A percentile compares a stretch with the other conserved stretches of the same genome.
Conservation (phyloP, 2,888 invertebrate species). For the Xestia sexstrigata region DNA sequence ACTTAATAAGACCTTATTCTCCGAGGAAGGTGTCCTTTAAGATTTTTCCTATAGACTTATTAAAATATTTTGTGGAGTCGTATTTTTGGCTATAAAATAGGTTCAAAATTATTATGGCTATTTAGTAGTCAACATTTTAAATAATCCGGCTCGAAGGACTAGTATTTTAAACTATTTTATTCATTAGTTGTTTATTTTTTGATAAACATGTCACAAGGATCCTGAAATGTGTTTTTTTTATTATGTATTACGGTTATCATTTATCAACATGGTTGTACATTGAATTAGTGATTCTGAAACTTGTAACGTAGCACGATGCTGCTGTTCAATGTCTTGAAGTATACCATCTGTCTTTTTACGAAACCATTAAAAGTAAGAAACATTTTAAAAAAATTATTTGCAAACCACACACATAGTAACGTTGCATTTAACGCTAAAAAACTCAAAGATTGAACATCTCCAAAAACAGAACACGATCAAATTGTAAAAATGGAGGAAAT, state of each 20-base stretch:
- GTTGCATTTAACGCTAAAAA: not conserved
- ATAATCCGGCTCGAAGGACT: slow-evolving; percentile 16
- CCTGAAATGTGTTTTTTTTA: not conserved
- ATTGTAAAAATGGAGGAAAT: slow-evolving; percentile 46
- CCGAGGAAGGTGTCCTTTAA: slow-evolving; percentile 40
- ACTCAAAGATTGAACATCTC: slow-evolving; percentile 20
- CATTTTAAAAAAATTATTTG: not conserved
- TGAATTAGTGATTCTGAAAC: not conserved
- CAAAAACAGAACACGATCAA: slow-evolving; percentile 25
- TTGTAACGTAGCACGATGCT: not conserved
- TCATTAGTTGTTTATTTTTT: not conserved
- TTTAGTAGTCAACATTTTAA: not conserved
- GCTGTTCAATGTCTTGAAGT: not conserved
- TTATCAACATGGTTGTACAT: not conserved
- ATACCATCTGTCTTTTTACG: not conserved
- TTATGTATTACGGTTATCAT: no score
- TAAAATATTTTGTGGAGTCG: slow-evolving; percentile 27
- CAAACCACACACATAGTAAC: not conserved
- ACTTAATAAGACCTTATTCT: slow-evolving; percentile 65
- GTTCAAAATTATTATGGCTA: not conserved
- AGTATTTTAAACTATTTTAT: not conserved
- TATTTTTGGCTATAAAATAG: not conserved
- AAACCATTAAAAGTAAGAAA: not conserved
- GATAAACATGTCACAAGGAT: no score
- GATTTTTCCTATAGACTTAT: slow-evolving; percentile 42